Conservation (phyloP, 1,140 invertebrate species). For the Ceratina japonica region DNA sequence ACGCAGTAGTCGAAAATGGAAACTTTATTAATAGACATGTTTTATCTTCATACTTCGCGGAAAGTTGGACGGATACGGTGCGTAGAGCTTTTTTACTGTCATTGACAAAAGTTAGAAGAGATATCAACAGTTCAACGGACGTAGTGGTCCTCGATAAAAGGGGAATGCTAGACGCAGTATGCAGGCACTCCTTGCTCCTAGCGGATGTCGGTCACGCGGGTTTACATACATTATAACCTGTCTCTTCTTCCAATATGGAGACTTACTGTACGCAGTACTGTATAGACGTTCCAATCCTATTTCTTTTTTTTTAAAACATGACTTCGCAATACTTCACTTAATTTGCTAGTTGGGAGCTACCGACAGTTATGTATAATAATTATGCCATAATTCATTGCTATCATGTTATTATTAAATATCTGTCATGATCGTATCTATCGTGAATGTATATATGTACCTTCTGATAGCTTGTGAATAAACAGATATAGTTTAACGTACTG, state of each 20-base stretch:
- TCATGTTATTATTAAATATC: not conserved
- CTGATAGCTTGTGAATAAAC: no score
- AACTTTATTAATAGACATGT: slow-evolving; percentile 47
- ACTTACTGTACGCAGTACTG: slow-evolving; percentile 8
- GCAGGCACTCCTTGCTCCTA: slow-evolving; percentile 59
- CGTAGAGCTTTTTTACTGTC: not conserved
- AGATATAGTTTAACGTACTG: no score
- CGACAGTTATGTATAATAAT: not conserved
- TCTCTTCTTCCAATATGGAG: slow-evolving; percentile 58
- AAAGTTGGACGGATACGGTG: slow-evolving; percentile 39
- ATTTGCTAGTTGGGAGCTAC: not conserved
- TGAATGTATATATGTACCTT: no score
- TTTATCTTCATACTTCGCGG: slow-evolving; percentile 25
- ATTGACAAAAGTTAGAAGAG: slow-evolving; percentile 43
- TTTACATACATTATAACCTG: slow-evolving; percentile 74
- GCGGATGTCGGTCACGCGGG: slow-evolving; percentile 72
- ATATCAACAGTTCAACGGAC: slow-evolving; percentile 69
- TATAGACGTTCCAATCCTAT: not conserved
- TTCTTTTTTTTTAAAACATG: slow-evolving; percentile 1
- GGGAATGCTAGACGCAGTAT: slow-evolving; percentile 61
- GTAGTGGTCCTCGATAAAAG: slow-evolving; percentile 65
- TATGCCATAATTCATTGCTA: not conserved
- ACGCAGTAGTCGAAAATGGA: slow-evolving; percentile 40
- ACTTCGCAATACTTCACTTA: not conserved
- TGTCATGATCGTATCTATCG: not conserved